Base-by-base conservation (phyloP, 2,797 vertebrate species). In the Cyprinella venusta region DNA sequence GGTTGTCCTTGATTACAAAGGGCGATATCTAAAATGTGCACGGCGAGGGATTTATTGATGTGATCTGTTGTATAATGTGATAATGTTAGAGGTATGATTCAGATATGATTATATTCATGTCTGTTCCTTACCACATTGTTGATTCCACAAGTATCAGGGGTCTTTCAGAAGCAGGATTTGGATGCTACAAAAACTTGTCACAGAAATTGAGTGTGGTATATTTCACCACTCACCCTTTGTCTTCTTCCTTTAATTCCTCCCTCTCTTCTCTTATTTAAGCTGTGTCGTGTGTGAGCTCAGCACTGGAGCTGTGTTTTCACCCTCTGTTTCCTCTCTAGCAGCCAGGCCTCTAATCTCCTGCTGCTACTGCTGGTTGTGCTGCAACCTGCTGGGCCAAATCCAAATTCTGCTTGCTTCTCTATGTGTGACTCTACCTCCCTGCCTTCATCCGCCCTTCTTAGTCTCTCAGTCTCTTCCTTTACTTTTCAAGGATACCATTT, bases 351-450 rank as follows among this genome's bases (percentile, higher is more conserved):
- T 84, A 64, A 86, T 90, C 88, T 88, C 74, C 83, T 76, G 63
- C 84, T 88, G 89, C 88, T 77, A 50, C 84, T 88, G 89, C 89
- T 67, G 64, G 68, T 88, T 72, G 78, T 70, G 61, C 76, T 80
- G 77, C 82, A 75, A 85, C 80, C 81, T 77, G 33, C 82, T 88
- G 81, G 84, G 79, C 75, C 45, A 64, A 21, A n/a, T 85, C 82
- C 88, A 88, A 70, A 63, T 72, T 59, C 42, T 81, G 70, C 79
- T 38, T 33, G 40, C 56, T 50, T 33, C 40, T 63, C 42, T 64
- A 5, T 82, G n/a, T 74, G 63, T 85, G 81, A 70, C 33, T 77
- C 26, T 24, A 30, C 38, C 38, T 80, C 64, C 9, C 38, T 72
- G 54, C 26, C 38, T 48, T 19, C 10, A 68, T 80, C 26, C 16